Conservation (phyloP, 2,113 vertebrate genomes). For the Platycercus adscitus region DNA sequence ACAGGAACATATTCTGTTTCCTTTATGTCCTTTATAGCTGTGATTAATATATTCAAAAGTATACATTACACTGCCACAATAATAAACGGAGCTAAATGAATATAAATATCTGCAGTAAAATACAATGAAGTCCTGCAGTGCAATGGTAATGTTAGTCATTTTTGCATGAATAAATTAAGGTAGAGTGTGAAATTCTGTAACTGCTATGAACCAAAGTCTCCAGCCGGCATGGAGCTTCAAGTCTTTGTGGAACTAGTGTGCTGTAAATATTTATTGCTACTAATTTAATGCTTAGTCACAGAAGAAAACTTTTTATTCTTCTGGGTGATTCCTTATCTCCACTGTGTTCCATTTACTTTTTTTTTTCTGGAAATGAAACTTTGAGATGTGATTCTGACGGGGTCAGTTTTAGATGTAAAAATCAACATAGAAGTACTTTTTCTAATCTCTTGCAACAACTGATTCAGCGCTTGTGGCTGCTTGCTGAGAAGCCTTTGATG, state of each 20-base stretch:
- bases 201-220: background rate
- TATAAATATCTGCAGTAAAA: conserved; percentile 42
- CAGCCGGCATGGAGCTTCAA: background rate
- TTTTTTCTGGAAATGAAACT: background rate
- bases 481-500: background rate
- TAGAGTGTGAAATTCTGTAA: conserved; percentile 9
- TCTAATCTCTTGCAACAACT: background rate
- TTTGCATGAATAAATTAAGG: conserved; percentile 17
- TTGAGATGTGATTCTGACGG: background rate
- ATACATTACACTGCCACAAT: conserved; percentile 19
- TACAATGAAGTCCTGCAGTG: background rate
- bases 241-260: background rate
- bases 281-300: conserved; percentile 13
- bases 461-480: background rate
- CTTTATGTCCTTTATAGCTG: conserved; percentile 32
- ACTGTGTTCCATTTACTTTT: background rate
- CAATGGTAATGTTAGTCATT: conserved; percentile 5
- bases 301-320: background rate
- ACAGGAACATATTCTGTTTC: conserved; percentile 32
- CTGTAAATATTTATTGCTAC: background rate
- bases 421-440: background rate
- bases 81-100: conserved; percentile 22
- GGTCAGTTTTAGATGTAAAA: background rate
- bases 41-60: conserved; percentile 51
- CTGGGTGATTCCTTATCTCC: background rate